phyloP scores from a whole-genome alignment of 2,113 vertebrate species.

The Pollimyrus isidori region DNA sequence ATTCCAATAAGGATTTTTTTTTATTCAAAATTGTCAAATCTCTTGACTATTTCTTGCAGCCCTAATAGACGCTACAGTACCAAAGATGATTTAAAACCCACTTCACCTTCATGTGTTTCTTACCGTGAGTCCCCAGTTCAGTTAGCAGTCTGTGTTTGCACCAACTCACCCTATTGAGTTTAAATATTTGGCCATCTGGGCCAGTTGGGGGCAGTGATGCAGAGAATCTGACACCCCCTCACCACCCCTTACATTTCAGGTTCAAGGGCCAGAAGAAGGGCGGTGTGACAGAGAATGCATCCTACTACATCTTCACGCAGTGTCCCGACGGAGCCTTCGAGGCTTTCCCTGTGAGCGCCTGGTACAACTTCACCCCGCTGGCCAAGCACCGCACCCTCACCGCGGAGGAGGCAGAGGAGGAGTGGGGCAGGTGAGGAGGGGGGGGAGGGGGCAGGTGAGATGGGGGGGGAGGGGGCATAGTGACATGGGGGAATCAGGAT shows the following conservation, averaged over 20 bases:
- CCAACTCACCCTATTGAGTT: not conserved
- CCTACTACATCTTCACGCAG: constrained; percentile 87
- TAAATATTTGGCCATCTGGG: not conserved
- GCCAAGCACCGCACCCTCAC: constrained; percentile 83
- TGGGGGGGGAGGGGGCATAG: no score
- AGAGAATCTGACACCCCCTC: not conserved
- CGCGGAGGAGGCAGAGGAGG: constrained; percentile 84
- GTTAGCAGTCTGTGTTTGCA: not conserved
- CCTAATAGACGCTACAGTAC: not conserved
- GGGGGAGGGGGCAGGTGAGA: constrained; percentile 90
- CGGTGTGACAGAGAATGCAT: constrained; percentile 80
- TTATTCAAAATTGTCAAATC: not conserved
- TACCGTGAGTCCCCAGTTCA: not conserved
- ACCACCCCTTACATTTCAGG: constrained; percentile 44
- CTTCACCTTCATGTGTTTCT: not conserved
- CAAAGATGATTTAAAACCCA: not conserved
- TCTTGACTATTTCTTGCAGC: not conserved
- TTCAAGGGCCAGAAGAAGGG: constrained; percentile 86
- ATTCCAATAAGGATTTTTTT: not conserved
- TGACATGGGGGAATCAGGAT: not conserved
- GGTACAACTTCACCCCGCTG: constrained; percentile 83
- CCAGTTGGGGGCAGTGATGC: not conserved
- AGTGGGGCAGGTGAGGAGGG: constrained; percentile 90
- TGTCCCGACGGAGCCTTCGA: constrained; percentile 85
- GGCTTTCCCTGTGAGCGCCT: constrained; percentile 81